Evolutionary conservation across 1,140 invertebrate genomes (phyloP).

Genomic region (Linepithema humile): DNA sequence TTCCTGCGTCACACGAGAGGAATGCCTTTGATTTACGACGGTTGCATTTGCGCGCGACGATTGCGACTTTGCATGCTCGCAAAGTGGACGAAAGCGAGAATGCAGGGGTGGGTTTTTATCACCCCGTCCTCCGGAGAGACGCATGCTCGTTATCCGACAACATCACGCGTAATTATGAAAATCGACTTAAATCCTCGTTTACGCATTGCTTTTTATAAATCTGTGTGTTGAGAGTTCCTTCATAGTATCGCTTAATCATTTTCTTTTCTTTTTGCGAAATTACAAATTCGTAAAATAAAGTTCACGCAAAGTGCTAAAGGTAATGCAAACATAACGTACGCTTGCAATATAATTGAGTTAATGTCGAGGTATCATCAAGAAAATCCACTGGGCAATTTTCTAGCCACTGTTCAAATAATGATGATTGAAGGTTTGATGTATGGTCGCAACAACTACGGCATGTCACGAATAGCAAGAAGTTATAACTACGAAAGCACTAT

Average conservation of each 20-base stretch:
- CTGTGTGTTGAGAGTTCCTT: not conserved
- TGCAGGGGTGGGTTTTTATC: slow-evolving; percentile 26
- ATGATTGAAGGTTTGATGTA: not conserved
- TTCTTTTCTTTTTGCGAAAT: not conserved
- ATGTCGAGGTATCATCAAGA: not conserved
- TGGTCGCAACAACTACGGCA: not conserved
- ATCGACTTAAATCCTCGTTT: not conserved
- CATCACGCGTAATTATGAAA: slow-evolving; percentile 1
- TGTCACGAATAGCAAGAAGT: not conserved
- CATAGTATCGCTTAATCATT: not conserved
- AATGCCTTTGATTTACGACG: slow-evolving; percentile 74
- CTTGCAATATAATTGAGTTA: not conserved
- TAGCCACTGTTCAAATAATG: not conserved
- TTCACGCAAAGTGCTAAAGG: not conserved
- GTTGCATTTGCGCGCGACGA: slow-evolving; percentile 63
- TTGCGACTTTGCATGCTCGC: slow-evolving; percentile 63
- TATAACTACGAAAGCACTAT: not conserved
- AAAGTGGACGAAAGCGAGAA: slow-evolving; percentile 38
- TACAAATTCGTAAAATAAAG: not conserved
- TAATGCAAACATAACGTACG: not conserved
- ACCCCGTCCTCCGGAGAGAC: not conserved
- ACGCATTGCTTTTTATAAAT: not conserved
- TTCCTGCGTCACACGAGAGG: slow-evolving; percentile 72
- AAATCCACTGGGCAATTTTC: not conserved
- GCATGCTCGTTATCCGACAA: slow-evolving; percentile 37